Base-by-base conservation (phyloP, 2,888 invertebrate genomes). In the Apotomis turbidana region DNA sequence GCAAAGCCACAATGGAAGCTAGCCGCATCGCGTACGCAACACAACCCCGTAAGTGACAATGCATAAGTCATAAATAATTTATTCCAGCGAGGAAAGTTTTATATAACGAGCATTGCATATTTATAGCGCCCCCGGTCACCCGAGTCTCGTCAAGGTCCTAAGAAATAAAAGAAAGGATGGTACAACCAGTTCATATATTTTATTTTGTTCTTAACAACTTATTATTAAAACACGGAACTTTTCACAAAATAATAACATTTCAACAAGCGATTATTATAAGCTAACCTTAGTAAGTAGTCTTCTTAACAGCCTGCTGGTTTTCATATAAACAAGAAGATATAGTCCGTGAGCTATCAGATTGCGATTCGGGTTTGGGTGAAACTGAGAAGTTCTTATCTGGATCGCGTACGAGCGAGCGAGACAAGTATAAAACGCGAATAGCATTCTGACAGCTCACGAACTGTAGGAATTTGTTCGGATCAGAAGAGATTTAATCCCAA, bases 21-120 rank as follows among this genome's bases (percentile, higher is more conserved):
- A 54, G 52, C 10, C 5, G 59, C 2, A 0, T 5, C 63, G 60
- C 12, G 66, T 66, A 38, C 66, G 70, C 64, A 13, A 44, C 63
- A 64, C 64, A 64, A 74, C 63, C 75, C 77, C 68, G 76, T 68
- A 78, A 80, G 82, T 85, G 85, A 85, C 86, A 79, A 81, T 84
- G 85, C 87, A 87, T 76, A 86, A 85, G 83, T 84, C 77, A 79
- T 75, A 78, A 49, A 71, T 66, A 55, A 71, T 63, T 13, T 57
- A 66, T 74, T 64, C 70, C 54, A 54, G 41, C 44, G 60, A 60
- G 54, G 66, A 64, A 55, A 55, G 71, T 66, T 70, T 66, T 64
- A 70, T 66, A 59, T 63, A 63, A 62, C 69, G 55, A 49, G 46
- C 49, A 60, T 69, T 57, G 62, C 62, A 69, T 62, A 62, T 62